Conservation (phyloP, 2,113 vertebrate genomes). For the Clupea harengus region DNA sequence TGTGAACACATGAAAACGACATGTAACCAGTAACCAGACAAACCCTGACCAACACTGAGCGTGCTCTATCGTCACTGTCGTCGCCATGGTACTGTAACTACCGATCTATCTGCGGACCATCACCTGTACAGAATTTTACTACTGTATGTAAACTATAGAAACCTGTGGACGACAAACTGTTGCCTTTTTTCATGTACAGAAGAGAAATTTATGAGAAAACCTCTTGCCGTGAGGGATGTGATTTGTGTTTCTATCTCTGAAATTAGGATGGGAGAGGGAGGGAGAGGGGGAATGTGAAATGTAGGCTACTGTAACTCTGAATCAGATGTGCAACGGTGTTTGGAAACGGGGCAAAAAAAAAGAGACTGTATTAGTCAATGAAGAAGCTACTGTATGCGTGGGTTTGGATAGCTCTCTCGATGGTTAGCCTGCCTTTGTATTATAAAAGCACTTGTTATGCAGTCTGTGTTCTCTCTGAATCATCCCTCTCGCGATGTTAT, state of each 20-base stretch:
- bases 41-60: conserved; percentile 70
- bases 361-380: conserved; percentile 82
- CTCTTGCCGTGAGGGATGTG: conserved; percentile 91
- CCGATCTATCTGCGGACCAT: conserved; percentile 73
- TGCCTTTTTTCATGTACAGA: conserved; percentile 99
- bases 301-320: conserved; percentile 89
- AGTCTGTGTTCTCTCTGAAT: conserved; percentile 86
- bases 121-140: conserved; percentile 85
- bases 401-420: conserved; percentile 80
- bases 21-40: conserved; percentile 13
- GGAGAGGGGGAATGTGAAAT: conserved; percentile 82
- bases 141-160: conserved; percentile 88
- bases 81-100: conserved; percentile 91
- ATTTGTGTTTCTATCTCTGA: conserved; percentile 95
- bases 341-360: conserved; percentile 85
- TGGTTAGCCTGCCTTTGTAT: conserved; percentile 90
- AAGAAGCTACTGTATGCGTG: conserved; percentile 68
- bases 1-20: neutral
- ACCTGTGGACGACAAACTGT: conserved; percentile 83
- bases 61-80: conserved; percentile 87
- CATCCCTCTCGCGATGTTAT: conserved; percentile 84
- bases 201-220: conserved; percentile 94
- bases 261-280: neutral
- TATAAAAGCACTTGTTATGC: conserved; percentile 85
- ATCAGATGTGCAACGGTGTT: conserved; percentile 74